Evolutionary conservation across 2,113 vertebrate species (phyloP).

Genomic region (Desmodus rotundus): DNA sequence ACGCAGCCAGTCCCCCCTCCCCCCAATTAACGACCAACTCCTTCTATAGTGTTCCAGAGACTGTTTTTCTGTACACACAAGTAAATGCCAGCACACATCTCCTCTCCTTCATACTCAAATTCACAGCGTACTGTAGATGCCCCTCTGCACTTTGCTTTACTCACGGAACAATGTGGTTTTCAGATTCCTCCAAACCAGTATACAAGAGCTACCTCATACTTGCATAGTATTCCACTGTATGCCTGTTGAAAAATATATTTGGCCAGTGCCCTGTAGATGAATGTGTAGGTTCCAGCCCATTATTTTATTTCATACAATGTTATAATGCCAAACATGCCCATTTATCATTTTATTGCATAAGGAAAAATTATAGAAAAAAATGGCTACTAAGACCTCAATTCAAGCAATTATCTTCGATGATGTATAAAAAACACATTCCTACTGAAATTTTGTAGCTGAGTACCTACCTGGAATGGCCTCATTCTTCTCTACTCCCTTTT

Average conservation of each 20-base stretch:
- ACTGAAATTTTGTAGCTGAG: background rate
- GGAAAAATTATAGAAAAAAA: background rate
- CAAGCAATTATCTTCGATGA: background rate
- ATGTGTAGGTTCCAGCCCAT: background rate
- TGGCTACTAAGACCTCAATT: background rate
- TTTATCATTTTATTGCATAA: background rate
- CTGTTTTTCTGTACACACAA: background rate
- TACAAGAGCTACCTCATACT: background rate
- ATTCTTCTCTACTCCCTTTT: background rate
- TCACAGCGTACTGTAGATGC: background rate
- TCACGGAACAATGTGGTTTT: background rate
- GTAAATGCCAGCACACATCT: background rate
- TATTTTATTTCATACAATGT: background rate
- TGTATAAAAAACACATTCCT: background rate
- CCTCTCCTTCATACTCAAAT: background rate
- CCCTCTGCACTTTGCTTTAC: background rate
- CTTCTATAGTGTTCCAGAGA: background rate
- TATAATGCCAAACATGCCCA: background rate
- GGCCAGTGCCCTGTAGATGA: background rate
- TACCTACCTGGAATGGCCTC: background rate
- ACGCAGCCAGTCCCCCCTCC: background rate
- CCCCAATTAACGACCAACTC: background rate
- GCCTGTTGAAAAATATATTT: background rate
- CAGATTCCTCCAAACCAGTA: background rate
- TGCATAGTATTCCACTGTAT: background rate